These are phyloP conservation scores for Drosophila nigricruria DNA, from an alignment of 2,888 invertebrate species.

Conservation along the genomic window DNA sequence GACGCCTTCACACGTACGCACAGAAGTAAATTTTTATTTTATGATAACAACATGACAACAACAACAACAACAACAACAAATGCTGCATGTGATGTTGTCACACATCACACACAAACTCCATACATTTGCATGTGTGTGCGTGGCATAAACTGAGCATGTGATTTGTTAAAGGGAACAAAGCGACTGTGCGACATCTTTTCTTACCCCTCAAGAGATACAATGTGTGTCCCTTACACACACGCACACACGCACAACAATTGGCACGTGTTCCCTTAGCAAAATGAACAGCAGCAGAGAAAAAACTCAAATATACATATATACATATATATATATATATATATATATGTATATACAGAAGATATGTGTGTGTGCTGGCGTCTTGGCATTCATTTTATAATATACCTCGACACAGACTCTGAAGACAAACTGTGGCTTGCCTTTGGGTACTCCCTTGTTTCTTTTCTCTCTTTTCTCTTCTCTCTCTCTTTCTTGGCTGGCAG, in stretches of 20 bases:
- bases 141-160: conserved; percentile 65
- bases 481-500: conserved; percentile 18
- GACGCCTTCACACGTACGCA: conserved; percentile 53
- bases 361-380: conserved; percentile 40
- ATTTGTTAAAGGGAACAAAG: conserved; percentile 68
- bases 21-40: conserved; percentile 69
- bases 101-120: conserved; percentile 33
- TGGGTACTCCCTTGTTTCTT: background rate
- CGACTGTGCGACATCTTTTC: conserved; percentile 31
- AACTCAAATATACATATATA: background rate
- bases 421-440: conserved; percentile 22
- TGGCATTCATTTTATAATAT: conserved; percentile 60
- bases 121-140: conserved; percentile 27
- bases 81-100: conserved; percentile 54
- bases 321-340: background rate
- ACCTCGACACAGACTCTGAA: conserved; percentile 20
- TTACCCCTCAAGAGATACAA: conserved; percentile 15
- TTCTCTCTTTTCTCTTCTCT: conserved; percentile 5
- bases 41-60: conserved; percentile 61
- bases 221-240: conserved; percentile 13
- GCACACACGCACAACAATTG: conserved; percentile 45
- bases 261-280: conserved; percentile 55
- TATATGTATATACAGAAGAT: background rate
- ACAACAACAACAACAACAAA: conserved; percentile 30
- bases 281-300: conserved; percentile 7